Conservation (phyloP, 2,888 invertebrate species). For the Ferdinandea cuprea region DNA sequence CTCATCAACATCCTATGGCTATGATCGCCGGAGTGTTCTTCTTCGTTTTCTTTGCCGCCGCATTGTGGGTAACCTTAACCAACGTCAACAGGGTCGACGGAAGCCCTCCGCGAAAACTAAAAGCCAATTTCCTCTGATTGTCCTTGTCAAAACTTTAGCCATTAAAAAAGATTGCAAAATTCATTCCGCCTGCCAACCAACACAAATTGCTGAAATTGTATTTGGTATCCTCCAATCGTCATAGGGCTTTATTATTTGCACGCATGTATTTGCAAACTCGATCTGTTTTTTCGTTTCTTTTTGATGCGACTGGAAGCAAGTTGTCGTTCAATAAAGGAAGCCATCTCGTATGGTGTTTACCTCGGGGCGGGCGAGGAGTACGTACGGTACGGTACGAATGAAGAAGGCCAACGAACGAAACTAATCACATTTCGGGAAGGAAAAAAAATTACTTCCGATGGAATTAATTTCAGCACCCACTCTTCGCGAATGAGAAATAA, state of each 20-base stretch:
- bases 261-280: constrained; percentile 46
- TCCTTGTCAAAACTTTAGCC: constrained; percentile 75
- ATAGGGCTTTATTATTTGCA: constrained; percentile 66
- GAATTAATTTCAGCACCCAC: constrained; percentile 78
- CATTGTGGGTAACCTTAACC: constrained; percentile 7
- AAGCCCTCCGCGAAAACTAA: constrained; percentile 72
- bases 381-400: constrained; percentile 52
- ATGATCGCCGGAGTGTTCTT: constrained; percentile 7
- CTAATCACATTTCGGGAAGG: constrained; percentile 69
- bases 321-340: constrained; percentile 55
- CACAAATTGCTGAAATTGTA: constrained; percentile 72
- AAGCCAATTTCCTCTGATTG: constrained; percentile 75
- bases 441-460: constrained; percentile 78
- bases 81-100: constrained; percentile 72
- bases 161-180: constrained; percentile 75
- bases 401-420: constrained; percentile 67
- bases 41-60: neutral
- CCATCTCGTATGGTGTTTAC: constrained; percentile 31
- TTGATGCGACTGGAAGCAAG: constrained; percentile 44
- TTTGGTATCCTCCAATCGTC: constrained; percentile 67
- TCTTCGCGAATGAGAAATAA: constrained; percentile 63
- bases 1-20: constrained; percentile 28
- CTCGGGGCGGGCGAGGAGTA: constrained; percentile 41
- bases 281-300: constrained; percentile 3
- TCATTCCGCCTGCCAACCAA: constrained; percentile 74